Evolutionary conservation across 2,113 vertebrate genomes (phyloP), one percentile per base, ranked within the genome.

Genomic region (Podiceps cristatus): DNA sequence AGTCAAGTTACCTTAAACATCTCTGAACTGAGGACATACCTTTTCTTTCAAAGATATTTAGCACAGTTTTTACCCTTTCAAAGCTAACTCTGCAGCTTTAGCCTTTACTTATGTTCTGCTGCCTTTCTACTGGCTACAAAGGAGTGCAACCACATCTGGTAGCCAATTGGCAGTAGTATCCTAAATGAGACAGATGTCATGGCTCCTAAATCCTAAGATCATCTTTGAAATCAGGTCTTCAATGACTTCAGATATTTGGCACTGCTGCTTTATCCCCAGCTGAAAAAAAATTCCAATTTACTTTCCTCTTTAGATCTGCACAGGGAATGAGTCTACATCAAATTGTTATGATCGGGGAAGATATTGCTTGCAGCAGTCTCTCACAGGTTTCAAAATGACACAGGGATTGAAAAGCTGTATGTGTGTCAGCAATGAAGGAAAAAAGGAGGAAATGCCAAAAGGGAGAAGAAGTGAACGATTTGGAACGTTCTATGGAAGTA

Each of bases 241-340:
- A 69, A 10, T 77, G 91, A 75, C 82, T 93, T 86, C 67, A 86
- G 86, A 63, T 91, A 88, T 86, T 83, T 95, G 45, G 42, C 44
- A 86, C 31, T 90, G 52, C 40, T 83, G 58, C 74, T 94, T 31
- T 90, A 78, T 95, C 71, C 79, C 28, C 86, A 93, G 60, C 24
- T 85, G 92, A 97, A 97, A 95, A 97, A 97, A 95, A 97, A 88
- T 73, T 98, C 86, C 94, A 97, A 97, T 98, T 98, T 97, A 85
- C 62, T 97, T 97, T 96, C 73, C 86, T 93, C 80, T 97, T 97
- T 94, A 97, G 94, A 97, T 94, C 92, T 96, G 74, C 91, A 82
- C 76, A 93, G 86, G 96, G 88, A 98, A 97, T 97, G 86, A 96
- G 69, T 83, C 90, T 84, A 96, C 86, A 97, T 96, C 86, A 96